These are phyloP conservation scores for Aplodontia rufa DNA, from an alignment of 2,113 vertebrate species.

Conservation along the genomic window DNA sequence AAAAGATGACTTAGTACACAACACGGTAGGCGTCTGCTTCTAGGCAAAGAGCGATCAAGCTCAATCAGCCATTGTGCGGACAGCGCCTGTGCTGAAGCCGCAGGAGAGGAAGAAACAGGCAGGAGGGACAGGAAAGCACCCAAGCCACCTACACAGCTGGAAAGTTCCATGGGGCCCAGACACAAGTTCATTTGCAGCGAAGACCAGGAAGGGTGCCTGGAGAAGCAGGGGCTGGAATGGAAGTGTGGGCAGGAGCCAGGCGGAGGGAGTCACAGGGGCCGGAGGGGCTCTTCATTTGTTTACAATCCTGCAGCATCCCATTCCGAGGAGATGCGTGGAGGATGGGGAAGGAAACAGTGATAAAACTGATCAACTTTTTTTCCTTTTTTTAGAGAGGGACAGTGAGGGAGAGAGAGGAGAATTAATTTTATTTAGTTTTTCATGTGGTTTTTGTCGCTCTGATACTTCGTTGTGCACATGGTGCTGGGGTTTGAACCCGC, in stretches of 20 bases:
- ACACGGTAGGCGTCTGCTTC: neutral
- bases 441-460: too few relatives aligned
- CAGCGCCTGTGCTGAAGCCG: neutral
- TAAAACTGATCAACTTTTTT: too few relatives aligned
- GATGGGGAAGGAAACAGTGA: neutral
- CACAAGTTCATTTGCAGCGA: neutral
- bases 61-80: neutral
- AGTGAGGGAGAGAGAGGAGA: too few relatives aligned
- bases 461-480: too few relatives aligned
- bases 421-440: too few relatives aligned
- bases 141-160: too few relatives aligned
- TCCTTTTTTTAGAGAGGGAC: too few relatives aligned
- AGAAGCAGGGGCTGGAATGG: neutral
- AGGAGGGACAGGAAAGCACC: neutral
- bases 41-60: neutral
- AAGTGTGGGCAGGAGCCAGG: neutral
- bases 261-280: neutral
- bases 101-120: neutral
- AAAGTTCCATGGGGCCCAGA: neutral
- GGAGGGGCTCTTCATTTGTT: neutral
- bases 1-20: neutral
- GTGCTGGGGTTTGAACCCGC: too few relatives aligned
- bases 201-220: neutral
- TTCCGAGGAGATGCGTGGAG: neutral
- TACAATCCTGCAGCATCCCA: neutral